Base-by-base conservation (phyloP, 2,888 invertebrate genomes). In the Entomobrya multifasciata region DNA sequence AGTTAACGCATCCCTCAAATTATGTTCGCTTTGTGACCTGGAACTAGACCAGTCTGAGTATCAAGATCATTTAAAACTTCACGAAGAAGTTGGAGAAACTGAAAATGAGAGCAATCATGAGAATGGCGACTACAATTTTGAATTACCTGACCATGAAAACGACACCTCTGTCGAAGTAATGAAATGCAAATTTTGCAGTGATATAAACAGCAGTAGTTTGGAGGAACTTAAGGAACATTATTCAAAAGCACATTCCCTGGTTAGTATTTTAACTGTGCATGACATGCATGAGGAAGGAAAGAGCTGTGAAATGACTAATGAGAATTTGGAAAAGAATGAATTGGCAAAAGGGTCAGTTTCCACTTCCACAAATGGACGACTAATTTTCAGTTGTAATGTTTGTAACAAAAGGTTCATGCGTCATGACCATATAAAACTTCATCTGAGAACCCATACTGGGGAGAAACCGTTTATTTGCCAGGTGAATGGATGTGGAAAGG, bases 401-500 rank as follows among this genome's bases (percentile, higher is more conserved):
- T 86, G 86, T 27, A 62, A 60, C 1, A 80, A 76, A 22, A 27
- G 30, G 20, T 86, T 81, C 62, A 27, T 22, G 13, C 49, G 86
- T 44, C 60, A 65, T 8, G 86, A 86, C 20, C 79, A 81, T 27
- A 44, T 76, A 17, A 76, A 49, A 13, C 17, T 81, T 4, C 86
- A 86, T 41, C 13, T 79, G 6, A 25, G 86, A 41, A 80, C 44
- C 3, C 86, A 86, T 30, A 86, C 80, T 1, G 76, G 76, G 22
- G 86, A 86, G 44, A 87, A 87, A 47, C 87, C 87, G 15, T 87
- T 47, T 22, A 11, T 36, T 3, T 83, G 87, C 30, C 47, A 10
- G 0, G 11, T 52, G 6, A 44, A 25, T 22, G 57, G 47, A 0
- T 87, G 87, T 25, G 79, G 49, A 5, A 87, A 87, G 30, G 27